Base-by-base conservation (phyloP, 2,888 invertebrate species). In the Parasteatoda lunata region DNA sequence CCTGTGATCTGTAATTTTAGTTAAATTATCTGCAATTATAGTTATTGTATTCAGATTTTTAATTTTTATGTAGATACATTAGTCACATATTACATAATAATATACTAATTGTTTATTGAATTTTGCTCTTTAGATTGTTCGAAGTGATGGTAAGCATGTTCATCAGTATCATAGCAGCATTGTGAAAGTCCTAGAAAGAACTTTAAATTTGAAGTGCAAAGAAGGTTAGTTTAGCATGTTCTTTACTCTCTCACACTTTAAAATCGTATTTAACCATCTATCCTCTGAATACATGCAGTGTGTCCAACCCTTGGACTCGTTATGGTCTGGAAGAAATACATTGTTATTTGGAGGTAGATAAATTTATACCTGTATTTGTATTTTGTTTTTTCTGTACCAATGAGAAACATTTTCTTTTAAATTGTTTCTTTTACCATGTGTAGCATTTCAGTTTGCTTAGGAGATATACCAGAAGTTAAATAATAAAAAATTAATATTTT, bases 161-260 rank as follows among this genome's bases (percentile, higher is more conserved):
- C 89, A 96, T 51, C 93, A 94, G 15, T 95, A 96, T 91, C 93
- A 95, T 78, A 94, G 94, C 7, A 92, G 94, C 11, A 72, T 89
- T 66, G 70, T 77, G 69, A 72, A 93, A 3, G 94, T 97, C n/a
- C 91, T 97, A 77, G 94, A 96, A 90, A 93, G 94, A 75, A 94
- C 95, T 8, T 91, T 96, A 52, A 94, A 94, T 88, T 93, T 97
- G 84, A 94, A 94, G 89, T 94, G 95, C 72, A 93, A 94, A 77
- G 94, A 95, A 88, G 95, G 95, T 0, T 94, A 93, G 93, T 69
- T 92, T 95, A 70, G 94, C 95, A 0, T 94, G 94, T 48, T 93
- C 93, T 69, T 92, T 95, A 76, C 92, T 97, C 5, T 93, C 93
- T 77, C 93, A 94, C 92, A 94, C 90, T 91, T 92, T 89, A 93